Evolutionary conservation across 2,888 invertebrate species (phyloP), one percentile per base, ranked within the genome.

Genomic region (Exocentrus adspersus): DNA sequence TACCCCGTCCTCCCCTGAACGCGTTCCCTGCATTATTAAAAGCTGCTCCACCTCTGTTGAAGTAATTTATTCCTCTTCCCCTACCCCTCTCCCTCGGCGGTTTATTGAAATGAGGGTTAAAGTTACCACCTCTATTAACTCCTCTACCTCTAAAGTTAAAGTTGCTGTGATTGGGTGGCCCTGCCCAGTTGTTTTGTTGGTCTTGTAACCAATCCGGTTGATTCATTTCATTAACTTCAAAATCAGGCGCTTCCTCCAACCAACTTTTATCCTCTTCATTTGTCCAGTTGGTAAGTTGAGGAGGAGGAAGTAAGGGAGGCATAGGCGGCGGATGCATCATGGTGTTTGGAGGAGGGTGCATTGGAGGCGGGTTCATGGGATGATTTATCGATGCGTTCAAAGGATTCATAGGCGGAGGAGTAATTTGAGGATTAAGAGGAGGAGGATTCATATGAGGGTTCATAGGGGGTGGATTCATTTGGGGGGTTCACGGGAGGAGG

Each of bases 131-230:
- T 46, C 69, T 51, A 37, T 59, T 63, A 32, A 64, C 16, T 62
- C 64, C 32, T 62, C 65, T 60, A 37, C 62, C 62, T 6, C 65
- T 53, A 46, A 64, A 61, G 0, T 58, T 56, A 28, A 53, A 58
- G n/a, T 60, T 50, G 6, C 60, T 41, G 10, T 51, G 50, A 9
- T 60, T 58, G n/a, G 46, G 57, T 2, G 59, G 64, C 0, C 57
- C 62, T 10, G 30, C 28, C 65, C 65, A 68, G 28, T 62, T 58
- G 48, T 61, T 58, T 20, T 52, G 64, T 10, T 46, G 50, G n/a
- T 45, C 57, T 32, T 16, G 56, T 12, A 48, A 17, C 43, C 56
- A 57, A 41, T 53, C 16, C 14, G 50, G 50, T 4, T 61, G 46
- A 50, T 42, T 21, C 14, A 57, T 57, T n/a, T 37, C 37, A 4